Base-by-base conservation (phyloP, 2,113 vertebrate genomes). In the Microtus richardsoni region DNA sequence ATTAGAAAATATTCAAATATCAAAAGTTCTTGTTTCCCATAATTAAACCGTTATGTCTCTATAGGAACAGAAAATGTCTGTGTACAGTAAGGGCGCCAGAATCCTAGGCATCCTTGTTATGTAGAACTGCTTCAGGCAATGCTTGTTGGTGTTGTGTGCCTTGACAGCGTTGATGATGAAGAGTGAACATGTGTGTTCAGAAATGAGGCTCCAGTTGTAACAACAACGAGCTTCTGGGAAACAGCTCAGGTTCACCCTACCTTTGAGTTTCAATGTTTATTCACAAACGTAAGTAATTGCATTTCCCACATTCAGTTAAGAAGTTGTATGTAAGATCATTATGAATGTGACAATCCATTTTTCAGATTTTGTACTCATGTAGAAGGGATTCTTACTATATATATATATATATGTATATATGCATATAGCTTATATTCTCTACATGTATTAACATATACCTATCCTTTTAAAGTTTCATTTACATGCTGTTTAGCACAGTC, bases 261-360 rank as follows among this genome's bases (percentile, higher is more conserved):
- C 33, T 70, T 68, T 54, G 47, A 52, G n/a, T 66, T 71, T 87
- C 2, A 87, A 54, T 17, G 22, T 70, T 21, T n/a, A 36, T 24
- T 70, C 33, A 87, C 3, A n/a, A 71, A 54, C 3, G 6, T 14
- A n/a, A 16, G 22, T 26, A 70, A n/a, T 68, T 24, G 3, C 44
- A 49, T 71, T 26, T 49, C 12, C 5, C 44, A 52, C 19, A 52
- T 70, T 52, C 11, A 71, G 30, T 87, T 87, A 87, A 49, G 66
- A 64, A 49, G 44, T 36, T 36, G 30, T 64, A 92, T 93, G 96
- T 73, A 52, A 96, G 88, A 91, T 98, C 88, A 71, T 96, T 89
- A 58, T 54, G 8, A 95, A 96, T 97, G 97, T 95, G 97, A 95
- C 83, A 82, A 89, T 17, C 47, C 78, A 95, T 96, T 97, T 96